phyloP scores from a whole-genome alignment of 2,888 invertebrate genomes.

The Tenthredo scrophulariae region DNA sequence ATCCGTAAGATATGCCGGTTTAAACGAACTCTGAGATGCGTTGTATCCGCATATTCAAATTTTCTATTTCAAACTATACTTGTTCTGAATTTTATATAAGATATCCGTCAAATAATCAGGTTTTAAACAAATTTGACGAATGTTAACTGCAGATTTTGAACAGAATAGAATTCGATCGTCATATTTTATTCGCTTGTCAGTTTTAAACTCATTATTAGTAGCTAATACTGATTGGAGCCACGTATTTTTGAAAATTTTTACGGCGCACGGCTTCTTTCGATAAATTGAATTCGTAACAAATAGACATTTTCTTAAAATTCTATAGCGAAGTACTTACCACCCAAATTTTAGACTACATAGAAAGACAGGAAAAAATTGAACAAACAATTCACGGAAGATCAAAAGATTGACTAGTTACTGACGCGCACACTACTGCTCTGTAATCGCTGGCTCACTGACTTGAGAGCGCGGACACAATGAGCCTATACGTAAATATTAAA shows the following conservation, averaged over 20 bases:
- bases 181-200: neutral
- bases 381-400: constrained; percentile 33
- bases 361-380: neutral
- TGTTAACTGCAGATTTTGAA: neutral
- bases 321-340: constrained; percentile 2
- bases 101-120: neutral
- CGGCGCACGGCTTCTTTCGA: neutral
- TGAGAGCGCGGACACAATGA: constrained; percentile 26
- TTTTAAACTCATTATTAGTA: neutral
- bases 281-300: neutral
- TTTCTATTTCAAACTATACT: neutral
- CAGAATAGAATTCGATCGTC: too few species aligned
- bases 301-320: neutral
- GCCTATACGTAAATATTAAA: constrained; percentile 33
- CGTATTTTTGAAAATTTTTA: constrained; percentile 5
- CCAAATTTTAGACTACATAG: neutral
- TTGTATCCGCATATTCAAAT: neutral
- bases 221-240: neutral
- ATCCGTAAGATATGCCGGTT: neutral
- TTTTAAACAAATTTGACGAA: neutral
- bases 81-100: neutral
- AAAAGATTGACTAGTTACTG: constrained; percentile 26
- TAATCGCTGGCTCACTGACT: constrained; percentile 22
- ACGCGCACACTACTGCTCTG: constrained; percentile 35
- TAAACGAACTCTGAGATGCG: neutral